Conservation (phyloP, 2,113 vertebrate genomes). For the Irena cyanogastra region DNA sequence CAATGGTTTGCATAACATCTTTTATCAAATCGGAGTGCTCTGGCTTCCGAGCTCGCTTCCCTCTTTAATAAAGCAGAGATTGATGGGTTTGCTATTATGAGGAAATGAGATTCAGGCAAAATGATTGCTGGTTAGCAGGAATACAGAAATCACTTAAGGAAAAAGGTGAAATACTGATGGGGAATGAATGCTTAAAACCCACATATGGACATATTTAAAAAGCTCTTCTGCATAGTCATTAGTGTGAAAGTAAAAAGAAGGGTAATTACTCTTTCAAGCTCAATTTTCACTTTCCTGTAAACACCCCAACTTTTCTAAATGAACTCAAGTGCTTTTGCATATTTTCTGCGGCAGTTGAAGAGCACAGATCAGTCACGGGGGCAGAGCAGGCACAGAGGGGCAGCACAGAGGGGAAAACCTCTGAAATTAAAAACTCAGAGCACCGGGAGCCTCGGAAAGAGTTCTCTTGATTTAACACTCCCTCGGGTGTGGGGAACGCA, state of each 20-base stretch:
- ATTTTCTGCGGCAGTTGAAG: not conserved
- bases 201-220: not conserved
- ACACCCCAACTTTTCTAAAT: not conserved
- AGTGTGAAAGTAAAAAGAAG: not conserved
- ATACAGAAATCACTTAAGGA: slow-evolving; percentile 26
- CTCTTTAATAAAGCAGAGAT: slow-evolving; percentile 36
- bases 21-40: slow-evolving; percentile 23
- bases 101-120: slow-evolving; percentile 42
- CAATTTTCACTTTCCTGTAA: slow-evolving; percentile 28
- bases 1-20: slow-evolving; percentile 48
- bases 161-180: slow-evolving; percentile 36
- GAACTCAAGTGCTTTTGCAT: not conserved
- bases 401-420: not conserved
- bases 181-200: slow-evolving; percentile 6
- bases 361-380: not conserved
- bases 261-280: slow-evolving; percentile 30
- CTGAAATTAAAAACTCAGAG: not conserved
- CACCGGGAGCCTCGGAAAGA: not conserved
- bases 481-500: not conserved
- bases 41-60: not conserved
- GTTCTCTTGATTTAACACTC: not conserved
- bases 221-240: not conserved
- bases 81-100: slow-evolving; percentile 34
- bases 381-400: not conserved
- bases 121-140: slow-evolving; percentile 44